A percentile compares a stretch with the other conserved stretches of the same genome.
Conservation (phyloP, 2,113 vertebrate genomes). For the Limnothrissa miodon region DNA sequence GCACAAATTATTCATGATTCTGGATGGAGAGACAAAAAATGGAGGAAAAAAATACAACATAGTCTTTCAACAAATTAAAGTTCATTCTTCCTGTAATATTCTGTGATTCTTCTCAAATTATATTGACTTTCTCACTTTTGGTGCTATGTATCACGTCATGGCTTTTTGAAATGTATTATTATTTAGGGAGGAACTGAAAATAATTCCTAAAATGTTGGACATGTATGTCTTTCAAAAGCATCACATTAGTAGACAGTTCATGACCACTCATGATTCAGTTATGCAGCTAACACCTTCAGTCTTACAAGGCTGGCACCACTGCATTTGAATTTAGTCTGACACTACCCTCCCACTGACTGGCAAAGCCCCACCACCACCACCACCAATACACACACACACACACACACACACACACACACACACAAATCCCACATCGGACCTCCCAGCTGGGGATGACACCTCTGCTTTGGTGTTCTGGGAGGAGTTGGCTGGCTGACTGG, state of each 20-base stretch:
- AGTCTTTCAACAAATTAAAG: constrained; percentile 3
- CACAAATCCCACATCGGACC: not conserved
- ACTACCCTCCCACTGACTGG: not conserved
- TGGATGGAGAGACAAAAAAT: constrained; percentile 62
- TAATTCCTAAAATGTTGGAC: not conserved
- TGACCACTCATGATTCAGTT: too few species aligned
- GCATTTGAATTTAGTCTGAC: not conserved
- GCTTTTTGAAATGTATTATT: not conserved
- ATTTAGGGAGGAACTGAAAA: not conserved
- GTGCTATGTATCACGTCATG: not conserved
- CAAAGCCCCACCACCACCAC: not conserved
- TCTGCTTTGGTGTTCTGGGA: constrained; percentile 21
- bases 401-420: not conserved
- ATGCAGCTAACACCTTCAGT: not conserved
- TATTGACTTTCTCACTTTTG: not conserved
- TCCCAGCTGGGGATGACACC: constrained; percentile 34
- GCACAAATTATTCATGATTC: constrained; percentile 76
- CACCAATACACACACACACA: not conserved
- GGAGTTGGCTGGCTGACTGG: not conserved
- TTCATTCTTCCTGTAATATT: not conserved
- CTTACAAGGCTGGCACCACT: not conserved
- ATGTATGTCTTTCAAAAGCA: not conserved
- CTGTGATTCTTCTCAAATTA: not conserved
- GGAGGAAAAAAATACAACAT: constrained; percentile 38
- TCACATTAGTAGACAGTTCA: too few species aligned